Conservation (phyloP, 2,113 vertebrate species). For the Eublepharis macularius region DNA sequence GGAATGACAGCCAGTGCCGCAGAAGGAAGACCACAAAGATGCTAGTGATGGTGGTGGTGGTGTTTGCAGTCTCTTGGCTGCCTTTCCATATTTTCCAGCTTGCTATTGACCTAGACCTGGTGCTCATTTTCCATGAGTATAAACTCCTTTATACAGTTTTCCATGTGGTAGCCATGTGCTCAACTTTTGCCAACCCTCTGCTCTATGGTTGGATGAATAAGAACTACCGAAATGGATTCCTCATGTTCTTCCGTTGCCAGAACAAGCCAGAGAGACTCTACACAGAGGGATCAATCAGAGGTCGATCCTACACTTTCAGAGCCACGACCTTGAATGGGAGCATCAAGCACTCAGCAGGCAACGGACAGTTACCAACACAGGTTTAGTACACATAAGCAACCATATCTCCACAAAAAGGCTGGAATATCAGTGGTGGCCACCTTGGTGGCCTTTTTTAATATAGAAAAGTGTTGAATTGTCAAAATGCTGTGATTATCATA, state of each 20-base stretch:
- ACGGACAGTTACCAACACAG: conserved; percentile 79
- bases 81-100: conserved; percentile 90
- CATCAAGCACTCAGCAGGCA: conserved; percentile 64
- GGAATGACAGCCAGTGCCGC: conserved; percentile 80
- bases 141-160: conserved; percentile 91
- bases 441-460: conserved; percentile 15
- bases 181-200: conserved; percentile 88
- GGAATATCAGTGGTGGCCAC: conserved; percentile 6
- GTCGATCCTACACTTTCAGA: conserved; percentile 76
- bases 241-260: conserved; percentile 90
- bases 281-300: conserved; percentile 84
- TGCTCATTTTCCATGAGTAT: conserved; percentile 86
- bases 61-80: conserved; percentile 89
- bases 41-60: conserved; percentile 88
- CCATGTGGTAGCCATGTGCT: conserved; percentile 91
- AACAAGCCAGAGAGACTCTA: conserved; percentile 84
- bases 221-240: conserved; percentile 91
- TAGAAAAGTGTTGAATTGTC: conserved; percentile 1
- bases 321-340: conserved; percentile 77
- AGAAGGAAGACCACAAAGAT: conserved; percentile 92
- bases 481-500: conserved; percentile 17
- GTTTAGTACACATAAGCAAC: conserved; percentile 69
- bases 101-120: conserved; percentile 87
- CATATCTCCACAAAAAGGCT: neutral
- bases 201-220: conserved; percentile 97